A percentile compares a stretch with the other conserved stretches of the same genome.
phyloP scores from a whole-genome alignment of 2,113 vertebrate genomes.

The Leiothrix lutea region DNA sequence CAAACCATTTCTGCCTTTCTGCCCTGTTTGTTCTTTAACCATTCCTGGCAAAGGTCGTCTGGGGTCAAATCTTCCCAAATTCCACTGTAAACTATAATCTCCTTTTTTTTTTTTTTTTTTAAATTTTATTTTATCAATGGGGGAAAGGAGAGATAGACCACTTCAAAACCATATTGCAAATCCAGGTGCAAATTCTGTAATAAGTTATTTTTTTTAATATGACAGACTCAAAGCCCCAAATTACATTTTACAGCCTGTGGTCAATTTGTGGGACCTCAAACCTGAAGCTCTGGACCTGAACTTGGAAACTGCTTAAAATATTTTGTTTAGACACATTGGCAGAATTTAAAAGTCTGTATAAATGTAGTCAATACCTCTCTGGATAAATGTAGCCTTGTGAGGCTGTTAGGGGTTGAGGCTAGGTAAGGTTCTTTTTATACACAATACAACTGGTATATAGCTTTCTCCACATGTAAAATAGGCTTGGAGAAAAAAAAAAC shows the following conservation, averaged over 20 bases:
- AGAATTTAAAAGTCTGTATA: neutral
- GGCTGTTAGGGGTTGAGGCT: accelerated
- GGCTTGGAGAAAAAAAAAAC: neutral
- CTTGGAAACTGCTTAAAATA: neutral
- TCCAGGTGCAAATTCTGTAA: neutral
- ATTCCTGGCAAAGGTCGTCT: neutral
- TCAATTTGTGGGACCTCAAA: neutral
- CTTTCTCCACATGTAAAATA: neutral
- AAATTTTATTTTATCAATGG: neutral
- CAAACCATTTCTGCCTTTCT: conserved; percentile 19
- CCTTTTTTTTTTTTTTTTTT: no score
- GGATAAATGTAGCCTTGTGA: neutral
- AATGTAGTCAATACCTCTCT: neutral
- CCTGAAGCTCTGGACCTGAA: neutral
- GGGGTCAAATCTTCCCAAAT: neutral
- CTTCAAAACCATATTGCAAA: neutral
- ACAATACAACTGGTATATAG: neutral
- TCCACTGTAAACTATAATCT: neutral
- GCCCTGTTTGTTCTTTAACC: neutral
- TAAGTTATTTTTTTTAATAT: neutral
- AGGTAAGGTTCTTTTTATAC: neutral
- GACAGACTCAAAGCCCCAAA: neutral
- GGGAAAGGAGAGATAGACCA: neutral
- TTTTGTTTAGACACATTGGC: neutral
- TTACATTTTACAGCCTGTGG: neutral